Conservation (phyloP, 2,888 invertebrate species). For the Coelopa pilipes region DNA sequence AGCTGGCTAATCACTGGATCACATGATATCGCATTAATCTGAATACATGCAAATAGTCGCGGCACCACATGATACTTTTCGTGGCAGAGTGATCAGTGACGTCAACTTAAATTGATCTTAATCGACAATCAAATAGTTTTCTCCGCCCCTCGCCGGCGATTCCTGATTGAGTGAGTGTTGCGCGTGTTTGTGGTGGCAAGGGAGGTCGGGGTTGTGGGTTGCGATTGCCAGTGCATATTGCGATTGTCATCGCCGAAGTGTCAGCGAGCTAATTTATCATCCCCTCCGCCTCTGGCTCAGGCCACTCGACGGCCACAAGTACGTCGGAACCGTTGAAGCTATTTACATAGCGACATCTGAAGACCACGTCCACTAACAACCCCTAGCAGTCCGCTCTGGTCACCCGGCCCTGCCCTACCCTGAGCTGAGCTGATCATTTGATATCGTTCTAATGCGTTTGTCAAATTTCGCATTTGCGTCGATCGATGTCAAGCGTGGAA, state of each 20-base stretch:
- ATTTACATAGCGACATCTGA: constrained; percentile 50
- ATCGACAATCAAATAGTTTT: constrained; percentile 27
- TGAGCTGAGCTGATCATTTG: constrained; percentile 34
- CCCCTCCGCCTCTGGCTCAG: constrained; percentile 32
- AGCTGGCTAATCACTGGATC: background rate
- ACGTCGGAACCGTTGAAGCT: constrained; percentile 35
- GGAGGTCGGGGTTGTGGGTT: no score
- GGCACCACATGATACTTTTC: constrained; percentile 14
- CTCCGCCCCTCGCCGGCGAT: background rate
- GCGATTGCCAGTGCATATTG: constrained; percentile 44
- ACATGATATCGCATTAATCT: background rate
- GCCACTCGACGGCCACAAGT: constrained; percentile 39
- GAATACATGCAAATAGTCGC: constrained; percentile 25
- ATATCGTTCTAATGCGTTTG: constrained; percentile 37
- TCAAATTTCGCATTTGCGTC: constrained; percentile 30
- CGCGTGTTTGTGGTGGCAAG: no score
- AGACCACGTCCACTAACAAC: constrained; percentile 38
- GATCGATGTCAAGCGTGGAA: constrained; percentile 28
- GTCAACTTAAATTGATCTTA: constrained; percentile 26
- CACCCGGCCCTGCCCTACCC: constrained; percentile 40
- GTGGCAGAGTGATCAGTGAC: background rate
- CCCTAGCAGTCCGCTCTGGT: constrained; percentile 19
- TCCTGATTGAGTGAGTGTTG: constrained; percentile 1
- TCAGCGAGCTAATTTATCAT: constrained; percentile 54
- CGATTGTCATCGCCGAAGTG: constrained; percentile 48